Conservation (phyloP, 2,797 vertebrate genomes). For the Psittacula derbiana region DNA sequence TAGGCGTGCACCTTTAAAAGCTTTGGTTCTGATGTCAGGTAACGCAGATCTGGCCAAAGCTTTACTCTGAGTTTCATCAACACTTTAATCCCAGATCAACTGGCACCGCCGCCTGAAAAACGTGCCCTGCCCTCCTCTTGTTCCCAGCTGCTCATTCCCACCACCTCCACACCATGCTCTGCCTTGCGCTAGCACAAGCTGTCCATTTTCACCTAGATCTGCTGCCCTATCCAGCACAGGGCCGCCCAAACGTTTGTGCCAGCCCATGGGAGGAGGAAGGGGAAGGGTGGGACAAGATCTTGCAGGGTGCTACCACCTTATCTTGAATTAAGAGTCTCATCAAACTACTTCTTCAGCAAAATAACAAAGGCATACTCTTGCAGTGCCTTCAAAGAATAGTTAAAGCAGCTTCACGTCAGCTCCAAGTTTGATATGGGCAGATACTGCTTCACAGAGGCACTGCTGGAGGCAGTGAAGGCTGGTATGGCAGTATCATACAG, state of each 20-base stretch:
- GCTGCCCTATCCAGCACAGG: neutral
- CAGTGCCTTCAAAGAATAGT: neutral
- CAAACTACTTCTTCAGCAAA: neutral
- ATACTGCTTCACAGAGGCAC: neutral
- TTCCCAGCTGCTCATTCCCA: neutral
- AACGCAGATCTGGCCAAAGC: neutral
- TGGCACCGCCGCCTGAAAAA: neutral
- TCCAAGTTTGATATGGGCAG: neutral
- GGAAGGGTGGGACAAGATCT: neutral
- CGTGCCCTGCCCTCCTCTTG: neutral
- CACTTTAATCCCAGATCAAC: neutral
- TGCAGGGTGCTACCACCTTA: neutral
- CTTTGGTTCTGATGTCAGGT: neutral
- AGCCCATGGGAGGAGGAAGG: neutral
- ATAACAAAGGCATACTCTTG: neutral
- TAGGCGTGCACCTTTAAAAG: neutral
- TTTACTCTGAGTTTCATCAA: neutral
- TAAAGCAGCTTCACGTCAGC: neutral
- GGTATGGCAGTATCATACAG: neutral
- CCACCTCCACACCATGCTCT: neutral
- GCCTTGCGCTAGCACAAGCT: neutral
- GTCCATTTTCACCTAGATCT: neutral
- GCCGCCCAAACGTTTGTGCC: neutral
- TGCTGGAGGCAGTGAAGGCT: fast-evolving
- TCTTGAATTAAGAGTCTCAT: neutral